A percentile compares a stretch with the other conserved stretches of the same genome.
phyloP scores from a whole-genome alignment of 2,888 invertebrate species.

The Bombyx huttoni region DNA sequence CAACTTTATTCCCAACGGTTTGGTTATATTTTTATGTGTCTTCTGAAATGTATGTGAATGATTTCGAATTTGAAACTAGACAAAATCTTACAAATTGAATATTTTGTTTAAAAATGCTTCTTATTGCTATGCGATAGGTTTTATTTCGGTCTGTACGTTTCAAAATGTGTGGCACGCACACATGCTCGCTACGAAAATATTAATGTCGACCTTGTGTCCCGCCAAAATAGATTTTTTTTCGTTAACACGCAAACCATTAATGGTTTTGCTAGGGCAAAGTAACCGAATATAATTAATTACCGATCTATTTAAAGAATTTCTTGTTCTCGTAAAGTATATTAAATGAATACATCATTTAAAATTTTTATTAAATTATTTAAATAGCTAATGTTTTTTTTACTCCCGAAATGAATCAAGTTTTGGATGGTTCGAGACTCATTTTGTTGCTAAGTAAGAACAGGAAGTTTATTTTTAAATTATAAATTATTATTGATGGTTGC shows the following conservation, averaged over 20 bases:
- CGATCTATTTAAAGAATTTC: no score
- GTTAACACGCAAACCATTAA: not conserved
- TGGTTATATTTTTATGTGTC: conserved; percentile 2
- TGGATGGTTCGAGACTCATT: not conserved
- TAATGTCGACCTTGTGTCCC: conserved; percentile 29
- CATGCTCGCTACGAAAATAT: conserved; percentile 38
- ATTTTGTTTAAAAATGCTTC: conserved; percentile 10
- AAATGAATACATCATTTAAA: no score
- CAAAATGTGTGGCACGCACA: conserved; percentile 18
- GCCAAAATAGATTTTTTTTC: conserved; percentile 42
- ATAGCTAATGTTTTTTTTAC: no score
- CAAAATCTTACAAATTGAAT: conserved; percentile 24
- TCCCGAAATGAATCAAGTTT: no score
- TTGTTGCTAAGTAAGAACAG: not conserved
- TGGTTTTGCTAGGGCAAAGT: not conserved
- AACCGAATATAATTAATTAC: not conserved
- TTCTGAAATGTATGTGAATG: conserved; percentile 2
- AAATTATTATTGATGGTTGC: no score
- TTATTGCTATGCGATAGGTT: conserved; percentile 4
- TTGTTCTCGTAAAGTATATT: no score
- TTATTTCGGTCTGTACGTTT: conserved; percentile 9
- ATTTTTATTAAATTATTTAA: no score
- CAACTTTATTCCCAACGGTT: conserved; percentile 1
- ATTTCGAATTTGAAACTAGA: conserved; percentile 24
- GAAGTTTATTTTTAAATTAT: not conserved